phyloP scores from a whole-genome alignment of 1,140 invertebrate species.

The Aphaenogaster floridana region DNA sequence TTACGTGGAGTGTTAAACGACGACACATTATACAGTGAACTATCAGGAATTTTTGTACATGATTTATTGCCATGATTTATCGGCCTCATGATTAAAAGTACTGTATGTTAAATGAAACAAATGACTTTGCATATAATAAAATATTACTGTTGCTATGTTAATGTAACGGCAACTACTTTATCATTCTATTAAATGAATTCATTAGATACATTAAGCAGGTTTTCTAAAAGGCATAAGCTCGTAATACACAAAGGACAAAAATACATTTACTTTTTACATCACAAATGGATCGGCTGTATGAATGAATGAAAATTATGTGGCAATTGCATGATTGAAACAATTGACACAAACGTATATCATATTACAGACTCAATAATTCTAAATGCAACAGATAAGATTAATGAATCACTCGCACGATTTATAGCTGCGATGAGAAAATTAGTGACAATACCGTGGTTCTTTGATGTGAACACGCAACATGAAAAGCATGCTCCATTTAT shows the following conservation, averaged over 20 bases:
- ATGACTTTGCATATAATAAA: neutral
- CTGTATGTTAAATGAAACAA: constrained; percentile 28
- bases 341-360: neutral
- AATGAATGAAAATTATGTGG: constrained; percentile 9
- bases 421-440: constrained; percentile 30
- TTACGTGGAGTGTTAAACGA: constrained; percentile 47
- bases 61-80: constrained; percentile 6
- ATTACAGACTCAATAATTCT: neutral
- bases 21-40: neutral
- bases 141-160: neutral
- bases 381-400: constrained; percentile 1
- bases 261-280: constrained; percentile 29
- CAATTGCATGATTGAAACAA: constrained; percentile 28
- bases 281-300: neutral
- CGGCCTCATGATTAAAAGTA: constrained; percentile 2
- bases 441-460: constrained; percentile 15
- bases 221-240: constrained; percentile 25
- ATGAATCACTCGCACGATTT: constrained; percentile 37
- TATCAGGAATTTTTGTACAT: neutral
- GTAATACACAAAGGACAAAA: constrained; percentile 14
- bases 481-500: constrained; percentile 83
- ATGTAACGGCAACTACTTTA: constrained; percentile 9
- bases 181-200: constrained; percentile 28
- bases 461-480: constrained; percentile 63
- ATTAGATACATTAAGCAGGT: constrained; percentile 26